Conservation (phyloP, 2,797 vertebrate genomes). For the Brotula barbata region DNA sequence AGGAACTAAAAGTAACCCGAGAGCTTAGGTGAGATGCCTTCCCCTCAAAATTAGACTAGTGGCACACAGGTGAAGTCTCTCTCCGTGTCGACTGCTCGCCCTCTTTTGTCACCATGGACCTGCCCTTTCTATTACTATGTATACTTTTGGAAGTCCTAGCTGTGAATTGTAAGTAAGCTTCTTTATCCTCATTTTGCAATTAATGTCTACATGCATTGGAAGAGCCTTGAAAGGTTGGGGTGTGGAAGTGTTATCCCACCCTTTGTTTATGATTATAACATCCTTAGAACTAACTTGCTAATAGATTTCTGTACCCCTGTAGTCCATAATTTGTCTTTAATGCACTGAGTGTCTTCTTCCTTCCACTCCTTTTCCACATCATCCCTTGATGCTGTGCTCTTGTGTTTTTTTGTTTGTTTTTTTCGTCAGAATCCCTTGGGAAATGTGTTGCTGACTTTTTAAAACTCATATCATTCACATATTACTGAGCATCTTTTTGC, state of each 20-base stretch:
- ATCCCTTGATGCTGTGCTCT: slow-evolving; percentile 14
- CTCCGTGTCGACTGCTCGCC: slow-evolving; percentile 37
- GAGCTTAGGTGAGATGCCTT: slow-evolving; percentile 68
- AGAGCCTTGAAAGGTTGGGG: background rate
- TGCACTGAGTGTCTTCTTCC: background rate
- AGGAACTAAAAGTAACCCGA: slow-evolving; percentile 81
- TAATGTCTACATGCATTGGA: background rate
- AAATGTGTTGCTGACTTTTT: slow-evolving; percentile 21
- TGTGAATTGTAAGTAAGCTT: slow-evolving; percentile 74
- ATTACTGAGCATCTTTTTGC: background rate
- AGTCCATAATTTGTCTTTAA: background rate
- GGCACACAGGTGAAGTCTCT: slow-evolving; percentile 54
- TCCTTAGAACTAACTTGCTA: background rate
- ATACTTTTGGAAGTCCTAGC: slow-evolving; percentile 66
- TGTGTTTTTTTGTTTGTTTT: background rate
- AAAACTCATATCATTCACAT: slow-evolving; percentile 13
- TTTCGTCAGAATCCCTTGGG: slow-evolving; percentile 21
- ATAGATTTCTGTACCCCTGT: background rate
- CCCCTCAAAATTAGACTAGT: slow-evolving; percentile 57
- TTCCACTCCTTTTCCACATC: slow-evolving; percentile 15
- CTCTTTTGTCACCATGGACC: slow-evolving; percentile 68
- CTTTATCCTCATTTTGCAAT: slow-evolving; percentile 17
- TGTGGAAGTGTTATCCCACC: background rate
- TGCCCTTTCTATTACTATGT: slow-evolving; percentile 57
- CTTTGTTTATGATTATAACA: background rate